Percentiles rank a stretch among this genome's conserved stretches.
phyloP scores from a whole-genome alignment of 2,113 vertebrate genomes.

The Vireo altiloquus region DNA sequence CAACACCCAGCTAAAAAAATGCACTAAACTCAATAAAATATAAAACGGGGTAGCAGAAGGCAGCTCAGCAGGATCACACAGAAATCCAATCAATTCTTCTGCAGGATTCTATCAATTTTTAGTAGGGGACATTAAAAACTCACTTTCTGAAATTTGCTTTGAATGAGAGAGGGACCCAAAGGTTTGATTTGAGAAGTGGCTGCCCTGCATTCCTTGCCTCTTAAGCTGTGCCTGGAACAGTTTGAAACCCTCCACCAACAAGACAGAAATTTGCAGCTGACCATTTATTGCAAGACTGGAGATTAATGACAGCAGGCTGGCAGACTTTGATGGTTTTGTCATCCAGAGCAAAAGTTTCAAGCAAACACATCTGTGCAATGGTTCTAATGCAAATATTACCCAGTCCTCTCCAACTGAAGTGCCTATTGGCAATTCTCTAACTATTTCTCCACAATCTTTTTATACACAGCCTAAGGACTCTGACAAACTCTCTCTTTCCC shows the following conservation, averaged over 20 bases:
- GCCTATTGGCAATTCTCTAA: constrained; percentile 63
- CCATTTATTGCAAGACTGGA: neutral
- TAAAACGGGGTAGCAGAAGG: neutral
- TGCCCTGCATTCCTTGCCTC: neutral
- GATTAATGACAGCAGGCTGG: constrained; percentile 34
- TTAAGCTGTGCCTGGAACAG: neutral
- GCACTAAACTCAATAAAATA: neutral
- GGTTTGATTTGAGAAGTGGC: neutral
- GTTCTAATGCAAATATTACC: constrained; percentile 68
- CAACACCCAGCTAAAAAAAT: neutral
- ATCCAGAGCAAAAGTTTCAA: constrained; percentile 63
- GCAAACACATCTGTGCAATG: constrained; percentile 54
- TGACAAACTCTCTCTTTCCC: constrained; percentile 64
- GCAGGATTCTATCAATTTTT: neutral
- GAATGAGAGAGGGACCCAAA: neutral
- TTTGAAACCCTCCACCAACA: neutral
- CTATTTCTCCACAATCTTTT: constrained; percentile 68
- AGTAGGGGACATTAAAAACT: neutral
- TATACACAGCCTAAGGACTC: constrained; percentile 75
- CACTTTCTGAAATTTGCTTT: neutral
- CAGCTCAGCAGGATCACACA: neutral
- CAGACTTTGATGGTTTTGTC: constrained; percentile 29
- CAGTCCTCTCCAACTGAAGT: constrained; percentile 55
- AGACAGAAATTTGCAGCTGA: constrained; percentile 36
- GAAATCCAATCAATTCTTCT: neutral